These are phyloP conservation scores for Hycleus cichorii DNA, from an alignment of 1,140 invertebrate genomes.

Conservation along the genomic window DNA sequence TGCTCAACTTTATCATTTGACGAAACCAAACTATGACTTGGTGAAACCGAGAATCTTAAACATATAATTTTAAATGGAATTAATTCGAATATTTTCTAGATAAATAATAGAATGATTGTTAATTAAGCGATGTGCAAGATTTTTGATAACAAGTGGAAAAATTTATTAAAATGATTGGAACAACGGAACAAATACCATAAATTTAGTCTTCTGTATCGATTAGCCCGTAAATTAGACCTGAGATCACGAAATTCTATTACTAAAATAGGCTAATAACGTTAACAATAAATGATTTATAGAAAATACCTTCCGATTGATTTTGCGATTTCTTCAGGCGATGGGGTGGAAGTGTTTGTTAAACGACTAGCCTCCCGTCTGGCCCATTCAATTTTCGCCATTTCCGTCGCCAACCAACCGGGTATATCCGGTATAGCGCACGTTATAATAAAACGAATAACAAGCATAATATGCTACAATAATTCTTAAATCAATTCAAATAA, in stretches of 20 bases:
- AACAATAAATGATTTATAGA: no score
- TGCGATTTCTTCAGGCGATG: conserved; percentile 35
- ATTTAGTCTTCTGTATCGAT: no score
- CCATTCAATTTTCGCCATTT: conserved; percentile 81
- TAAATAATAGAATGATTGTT: no score
- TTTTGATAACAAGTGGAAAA: no score
- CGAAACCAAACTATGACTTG: conserved; percentile 33
- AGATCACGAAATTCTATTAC: no score
- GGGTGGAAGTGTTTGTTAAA: conserved; percentile 31
- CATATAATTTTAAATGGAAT: conserved; percentile 3
- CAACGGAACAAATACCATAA: no score
- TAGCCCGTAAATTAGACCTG: no score
- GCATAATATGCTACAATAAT: conserved; percentile 63
- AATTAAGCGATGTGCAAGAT: no score
- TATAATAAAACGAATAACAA: conserved; percentile 72
- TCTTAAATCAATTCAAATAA: conserved; percentile 42
- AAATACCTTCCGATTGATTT: conserved; percentile 37
- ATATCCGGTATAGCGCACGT: conserved; percentile 85
- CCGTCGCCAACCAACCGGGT: conserved; percentile 82
- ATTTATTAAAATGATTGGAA: no score
- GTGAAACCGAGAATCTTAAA: conserved; percentile 39
- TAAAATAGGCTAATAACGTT: no score
- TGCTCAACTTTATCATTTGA: conserved; percentile 24
- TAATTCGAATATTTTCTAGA: no score
- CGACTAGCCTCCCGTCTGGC: conserved; percentile 56